These are phyloP conservation scores for Syrphus vitripennis DNA, from an alignment of 2,888 invertebrate genomes.

Conservation along the genomic window DNA sequence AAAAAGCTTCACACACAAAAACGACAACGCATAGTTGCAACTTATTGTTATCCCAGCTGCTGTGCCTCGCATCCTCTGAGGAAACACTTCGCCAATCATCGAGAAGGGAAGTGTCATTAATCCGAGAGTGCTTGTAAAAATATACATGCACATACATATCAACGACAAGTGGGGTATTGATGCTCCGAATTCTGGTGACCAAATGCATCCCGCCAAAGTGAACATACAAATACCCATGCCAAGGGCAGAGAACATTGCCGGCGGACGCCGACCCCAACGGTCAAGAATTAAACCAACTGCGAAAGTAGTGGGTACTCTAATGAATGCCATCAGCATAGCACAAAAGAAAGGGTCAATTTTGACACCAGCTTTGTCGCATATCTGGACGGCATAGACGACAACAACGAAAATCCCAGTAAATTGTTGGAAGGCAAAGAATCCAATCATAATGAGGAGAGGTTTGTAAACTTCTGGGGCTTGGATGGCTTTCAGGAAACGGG, in stretches of 20 bases:
- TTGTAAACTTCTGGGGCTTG: conserved; percentile 74
- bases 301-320: conserved; percentile 84
- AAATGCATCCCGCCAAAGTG: conserved; percentile 81
- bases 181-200: conserved; percentile 73
- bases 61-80: conserved; percentile 83
- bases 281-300: conserved; percentile 84
- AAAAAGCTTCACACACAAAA: conserved; percentile 85
- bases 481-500: conserved; percentile 56
- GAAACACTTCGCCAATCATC: conserved; percentile 86
- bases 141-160: conserved; percentile 73
- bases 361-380: conserved; percentile 84
- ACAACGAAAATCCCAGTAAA: conserved; percentile 86
- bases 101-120: conserved; percentile 85
- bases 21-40: conserved; percentile 84
- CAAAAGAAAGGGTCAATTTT: conserved; percentile 84
- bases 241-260: conserved; percentile 84
- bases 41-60: conserved; percentile 85
- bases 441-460: conserved; percentile 80
- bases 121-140: conserved; percentile 81
- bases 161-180: conserved; percentile 65
- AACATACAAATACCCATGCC: conserved; percentile 84
- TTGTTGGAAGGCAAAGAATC: conserved; percentile 85
- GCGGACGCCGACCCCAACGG: conserved; percentile 83
- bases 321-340: conserved; percentile 84
- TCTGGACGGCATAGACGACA: conserved; percentile 85